Base-by-base conservation (phyloP, 2,888 invertebrate species). In the Oligia latruncula region DNA sequence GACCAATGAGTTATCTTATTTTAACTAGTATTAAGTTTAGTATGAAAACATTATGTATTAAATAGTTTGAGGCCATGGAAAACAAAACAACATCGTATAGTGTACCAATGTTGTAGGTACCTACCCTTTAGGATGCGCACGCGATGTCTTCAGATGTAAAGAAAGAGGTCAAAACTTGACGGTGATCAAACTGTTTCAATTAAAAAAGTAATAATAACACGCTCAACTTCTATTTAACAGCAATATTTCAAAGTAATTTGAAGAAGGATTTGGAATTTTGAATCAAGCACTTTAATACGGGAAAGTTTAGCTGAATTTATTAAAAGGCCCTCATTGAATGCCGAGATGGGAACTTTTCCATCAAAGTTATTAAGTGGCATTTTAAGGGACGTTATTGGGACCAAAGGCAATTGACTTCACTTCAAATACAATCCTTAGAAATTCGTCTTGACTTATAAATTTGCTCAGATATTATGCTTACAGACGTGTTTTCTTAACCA, bases 291-390 rank as follows among this genome's bases (percentile, higher is more conserved):
- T 82, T 72, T 67, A 71, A 77, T 80, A 60, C 58, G 58, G 46
- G 65, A 77, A 86, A 86, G 70, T 86, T 89, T 79, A 71, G 74
- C 73, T 64, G 78, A 76, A 78, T 81, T 72, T 74, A 80, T 75
- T 80, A 87, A 85, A 29, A 76, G 76, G 68, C 68, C 40, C 66
- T 82, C 55, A 73, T 77, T 85, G 49, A 84, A 82, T 81, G 64
- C 49, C 58, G 71, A 77, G 78, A 83, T 75, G 70, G 49, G 46
- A 78, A 81, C 74, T 83, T 82, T 83, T 75, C 73, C 60, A 78
- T 79, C 71, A 76, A 81, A 83, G 76, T 88, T 80, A 87, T 73
- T 80, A 82, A 87, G 78, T 87, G 74, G 81, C 64, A 64, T 68
- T 60, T 60, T 77, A 73, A 76, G 71, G 65, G 78, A 71, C 65